These are phyloP conservation scores for Dipus sagitta DNA, from an alignment of 2,797 vertebrate species.

Conservation along the genomic window DNA sequence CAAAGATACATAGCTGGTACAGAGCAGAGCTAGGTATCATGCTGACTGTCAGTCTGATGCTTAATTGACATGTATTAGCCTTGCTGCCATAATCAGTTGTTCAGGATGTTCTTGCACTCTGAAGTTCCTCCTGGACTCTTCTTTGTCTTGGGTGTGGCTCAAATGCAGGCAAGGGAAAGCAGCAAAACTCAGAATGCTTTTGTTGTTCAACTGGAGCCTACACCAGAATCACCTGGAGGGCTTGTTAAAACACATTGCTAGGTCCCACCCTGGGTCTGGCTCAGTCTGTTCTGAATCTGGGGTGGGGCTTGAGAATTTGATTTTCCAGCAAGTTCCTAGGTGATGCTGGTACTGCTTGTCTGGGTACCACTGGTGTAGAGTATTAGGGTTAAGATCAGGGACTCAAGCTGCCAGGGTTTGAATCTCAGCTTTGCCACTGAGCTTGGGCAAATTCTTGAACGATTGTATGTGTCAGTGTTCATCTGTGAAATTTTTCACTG, in stretches of 20 bases:
- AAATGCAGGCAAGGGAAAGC: constrained; percentile 53
- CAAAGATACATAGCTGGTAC: constrained; percentile 13
- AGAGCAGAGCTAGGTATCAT: not conserved
- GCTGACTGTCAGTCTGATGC: not conserved
- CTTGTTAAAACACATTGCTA: constrained; percentile 49
- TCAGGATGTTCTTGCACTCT: constrained; percentile 44
- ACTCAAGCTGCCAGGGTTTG: constrained; percentile 20
- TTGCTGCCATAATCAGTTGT: constrained; percentile 38
- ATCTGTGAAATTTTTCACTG: constrained; percentile 43
- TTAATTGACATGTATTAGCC: not conserved
- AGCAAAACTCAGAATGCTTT: not conserved
- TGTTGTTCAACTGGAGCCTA: constrained; percentile 9
- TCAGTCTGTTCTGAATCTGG: constrained; percentile 22
- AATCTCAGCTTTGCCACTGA: not conserved
- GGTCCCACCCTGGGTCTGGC: constrained; percentile 29
- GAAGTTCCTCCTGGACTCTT: constrained; percentile 54
- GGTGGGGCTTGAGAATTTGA: constrained; percentile 58
- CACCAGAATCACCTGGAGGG: not conserved
- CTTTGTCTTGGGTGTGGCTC: constrained; percentile 59
- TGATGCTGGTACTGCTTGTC: constrained; percentile 13
- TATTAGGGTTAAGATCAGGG: not conserved
- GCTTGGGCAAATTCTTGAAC: constrained; percentile 24
- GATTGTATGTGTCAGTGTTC: constrained; percentile 3
- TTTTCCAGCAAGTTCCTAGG: constrained; percentile 43
- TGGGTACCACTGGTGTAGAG: not conserved